Conservation (phyloP, 1,140 invertebrate genomes). For the Pseudomyrmex concolor region DNA sequence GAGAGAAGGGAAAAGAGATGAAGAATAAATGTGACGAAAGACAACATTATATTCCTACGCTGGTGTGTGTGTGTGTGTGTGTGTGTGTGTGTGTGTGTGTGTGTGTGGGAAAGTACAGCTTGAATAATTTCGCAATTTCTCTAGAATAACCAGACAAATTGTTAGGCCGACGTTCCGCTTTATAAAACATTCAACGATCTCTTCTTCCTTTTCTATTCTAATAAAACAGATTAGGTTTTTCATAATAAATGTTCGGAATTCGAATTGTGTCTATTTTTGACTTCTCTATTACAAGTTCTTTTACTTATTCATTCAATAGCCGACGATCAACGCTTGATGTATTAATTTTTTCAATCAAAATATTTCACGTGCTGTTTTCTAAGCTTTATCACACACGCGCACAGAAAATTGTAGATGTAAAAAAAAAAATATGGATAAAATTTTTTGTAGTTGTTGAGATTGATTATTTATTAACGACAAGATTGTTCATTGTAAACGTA, state of each 20-base stretch:
- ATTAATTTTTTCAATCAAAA: neutral
- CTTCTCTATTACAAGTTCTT: too few species aligned
- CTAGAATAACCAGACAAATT: slow-evolving; percentile 18
- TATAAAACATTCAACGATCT: slow-evolving; percentile 31
- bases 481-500: neutral
- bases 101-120: neutral
- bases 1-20: neutral
- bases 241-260: slow-evolving; percentile 48
- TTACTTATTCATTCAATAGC: slow-evolving; percentile 3
- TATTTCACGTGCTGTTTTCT: too few species aligned
- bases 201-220: neutral
- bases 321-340: slow-evolving; percentile 9
- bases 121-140: slow-evolving; percentile 34
- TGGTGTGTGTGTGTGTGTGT: neutral
- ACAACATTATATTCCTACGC: slow-evolving; percentile 11
- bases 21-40: neutral
- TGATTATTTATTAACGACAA: neutral
- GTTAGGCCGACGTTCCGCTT: slow-evolving; percentile 2
- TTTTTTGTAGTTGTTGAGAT: neutral
- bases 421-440: neutral
- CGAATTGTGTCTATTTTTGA: neutral
- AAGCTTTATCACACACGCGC: neutral
- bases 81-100: neutral
- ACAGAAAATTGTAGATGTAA: neutral
- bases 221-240: slow-evolving; percentile 40